phyloP scores from a whole-genome alignment of 2,888 invertebrate genomes.

The Papilio demoleus region DNA sequence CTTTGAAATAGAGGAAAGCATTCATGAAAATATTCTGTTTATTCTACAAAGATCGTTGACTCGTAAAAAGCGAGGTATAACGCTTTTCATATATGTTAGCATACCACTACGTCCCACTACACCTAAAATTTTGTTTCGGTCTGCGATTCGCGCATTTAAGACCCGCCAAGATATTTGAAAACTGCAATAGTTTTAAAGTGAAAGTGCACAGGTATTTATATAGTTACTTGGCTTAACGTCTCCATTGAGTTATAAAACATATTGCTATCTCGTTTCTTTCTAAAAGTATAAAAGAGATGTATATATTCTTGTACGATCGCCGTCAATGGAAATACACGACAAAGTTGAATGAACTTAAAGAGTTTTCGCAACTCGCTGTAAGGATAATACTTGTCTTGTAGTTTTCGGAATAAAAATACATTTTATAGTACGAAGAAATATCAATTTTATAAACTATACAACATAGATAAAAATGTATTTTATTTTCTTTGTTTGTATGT shows the following conservation, averaged over 20 bases:
- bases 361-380: slow-evolving; percentile 1
- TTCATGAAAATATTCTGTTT: background rate
- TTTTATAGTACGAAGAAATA: no score
- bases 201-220: slow-evolving; percentile 1
- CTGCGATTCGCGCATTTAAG: no score
- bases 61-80: background rate
- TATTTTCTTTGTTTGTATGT: no score
- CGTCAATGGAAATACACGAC: background rate
- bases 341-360: slow-evolving; percentile 8
- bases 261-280: background rate
- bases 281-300: background rate
- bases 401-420: no score
- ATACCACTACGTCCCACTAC: no score
- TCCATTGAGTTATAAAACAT: background rate
- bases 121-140: no score
- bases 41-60: slow-evolving; percentile 14
- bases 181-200: slow-evolving; percentile 13
- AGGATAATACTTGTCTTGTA: background rate
- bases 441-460: no score
- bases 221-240: background rate
- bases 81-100: no score
- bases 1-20: background rate
- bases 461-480: no score
- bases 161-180: no score
- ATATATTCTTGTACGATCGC: background rate